These are phyloP conservation scores for Nannoperca obscura DNA, from an alignment of 2,797 vertebrate genomes.

Conservation along the genomic window DNA sequence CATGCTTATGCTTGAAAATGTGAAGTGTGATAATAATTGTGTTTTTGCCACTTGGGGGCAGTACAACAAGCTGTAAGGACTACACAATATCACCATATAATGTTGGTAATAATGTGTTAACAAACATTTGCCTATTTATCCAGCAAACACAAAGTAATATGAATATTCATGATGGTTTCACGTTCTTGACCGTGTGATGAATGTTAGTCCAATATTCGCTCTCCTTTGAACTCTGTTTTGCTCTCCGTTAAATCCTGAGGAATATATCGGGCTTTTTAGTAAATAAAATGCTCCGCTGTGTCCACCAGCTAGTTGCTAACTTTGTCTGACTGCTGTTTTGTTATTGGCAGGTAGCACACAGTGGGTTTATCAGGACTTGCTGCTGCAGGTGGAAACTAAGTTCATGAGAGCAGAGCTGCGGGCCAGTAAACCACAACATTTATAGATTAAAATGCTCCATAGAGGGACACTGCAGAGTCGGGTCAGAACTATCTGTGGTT, in stretches of 20 bases:
- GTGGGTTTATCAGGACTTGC: not conserved
- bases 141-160: constrained; percentile 1
- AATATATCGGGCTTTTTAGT: constrained; percentile 6
- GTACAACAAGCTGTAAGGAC: not conserved
- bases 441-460: constrained; percentile 25
- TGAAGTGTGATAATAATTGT: not conserved
- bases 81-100: not conserved
- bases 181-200: not conserved
- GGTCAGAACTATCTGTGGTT: too few species aligned
- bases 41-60: constrained; percentile 6
- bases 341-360: constrained; percentile 1
- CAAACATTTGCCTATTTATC: not conserved
- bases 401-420: constrained; percentile 30
- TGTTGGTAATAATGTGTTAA: not conserved
- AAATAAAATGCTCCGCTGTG: constrained; percentile 1
- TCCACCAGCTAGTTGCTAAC: constrained; percentile 19
- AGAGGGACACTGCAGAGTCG: not conserved
- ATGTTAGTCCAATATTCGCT: constrained; percentile 6
- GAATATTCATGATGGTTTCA: not conserved
- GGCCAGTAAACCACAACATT: constrained; percentile 33
- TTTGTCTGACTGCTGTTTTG: constrained; percentile 6
- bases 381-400: constrained; percentile 15
- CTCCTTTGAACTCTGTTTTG: constrained; percentile 17
- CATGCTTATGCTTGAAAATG: not conserved
- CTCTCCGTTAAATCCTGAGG: not conserved